Evolutionary conservation across 2,113 vertebrate genomes (phyloP).

Genomic region (Andinoacara biseriatus): DNA sequence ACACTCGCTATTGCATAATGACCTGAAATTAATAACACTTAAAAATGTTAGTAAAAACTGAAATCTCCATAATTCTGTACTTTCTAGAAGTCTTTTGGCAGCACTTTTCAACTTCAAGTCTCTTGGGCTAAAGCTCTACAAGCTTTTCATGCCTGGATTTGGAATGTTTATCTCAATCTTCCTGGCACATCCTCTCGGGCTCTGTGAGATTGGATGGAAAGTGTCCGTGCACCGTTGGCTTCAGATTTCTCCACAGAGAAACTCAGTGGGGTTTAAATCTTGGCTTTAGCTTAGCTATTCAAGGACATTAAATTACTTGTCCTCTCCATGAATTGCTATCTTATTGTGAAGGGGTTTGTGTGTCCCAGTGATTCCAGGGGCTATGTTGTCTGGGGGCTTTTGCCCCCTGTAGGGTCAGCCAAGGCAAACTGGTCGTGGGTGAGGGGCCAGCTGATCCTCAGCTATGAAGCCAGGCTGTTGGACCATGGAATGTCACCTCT

Average conservation of each 20-base stretch:
- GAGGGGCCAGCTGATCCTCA: no score
- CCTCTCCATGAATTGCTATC: no score
- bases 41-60: not conserved
- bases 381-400: no score
- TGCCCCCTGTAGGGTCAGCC: no score
- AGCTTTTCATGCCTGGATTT: not conserved
- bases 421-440: no score
- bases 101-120: not conserved
- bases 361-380: no score
- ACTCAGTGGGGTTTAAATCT: not conserved
- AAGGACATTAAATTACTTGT: no score
- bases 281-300: not conserved
- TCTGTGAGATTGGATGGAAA: not conserved
- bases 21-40: not conserved
- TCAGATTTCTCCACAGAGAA: not conserved
- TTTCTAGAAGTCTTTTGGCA: not conserved
- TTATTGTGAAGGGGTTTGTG: no score
- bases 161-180: not conserved
- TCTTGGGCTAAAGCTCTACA: not conserved
- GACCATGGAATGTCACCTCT: no score
- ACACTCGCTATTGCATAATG: not conserved
- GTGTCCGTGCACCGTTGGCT: not conserved
- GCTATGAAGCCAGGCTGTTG: no score
- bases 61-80: not conserved
- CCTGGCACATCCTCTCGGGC: not conserved